Base-by-base conservation (phyloP, 2,888 invertebrate species). In the Malachius bipustulatus region DNA sequence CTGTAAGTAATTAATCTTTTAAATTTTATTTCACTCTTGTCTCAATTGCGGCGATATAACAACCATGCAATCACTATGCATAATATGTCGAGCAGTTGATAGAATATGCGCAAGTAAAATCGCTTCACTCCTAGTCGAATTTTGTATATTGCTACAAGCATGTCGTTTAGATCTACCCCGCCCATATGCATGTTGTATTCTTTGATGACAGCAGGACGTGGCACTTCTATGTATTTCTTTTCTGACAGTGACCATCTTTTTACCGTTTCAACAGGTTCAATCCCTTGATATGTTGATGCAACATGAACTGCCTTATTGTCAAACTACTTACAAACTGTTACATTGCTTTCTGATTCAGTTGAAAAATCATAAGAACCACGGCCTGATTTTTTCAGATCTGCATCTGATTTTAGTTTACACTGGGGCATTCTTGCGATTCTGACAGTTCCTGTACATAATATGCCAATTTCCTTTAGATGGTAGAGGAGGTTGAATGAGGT, bases 271-370 rank as follows among this genome's bases (percentile, higher is more conserved):
- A 37, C 11, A 37, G 44, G 41, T 31, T 43, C 36, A 10, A 39
- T 26, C 15, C 41, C 38, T 14, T 37, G 30, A 39, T 43, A 40
- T 9, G 42, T 35, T 24, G 38, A 41, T 16, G 40, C 28, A 10
- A 44, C 30, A 35, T 32, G 28, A 30, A 44, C 38, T 13, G 34
- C 24, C 35, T 37, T 36, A 26, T 41, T 41, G 16, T 46, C 42
- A 30, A 32, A 39, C 41, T 43, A 46, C 34, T 42, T 44, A 8
- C 39, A 36, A 13, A 39, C 45, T 26, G 37, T 34, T 32, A 44
- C 30, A 33, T 40, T 38, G 14, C 37, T 37, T 26, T 19, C 31
- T 35, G 11, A 16, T 15, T 32, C 35, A 4, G 36, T 37, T 9
- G 26, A 34, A 36, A 12, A 16, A 10, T 43, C 39, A 15, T 13